phyloP scores from a whole-genome alignment of 2,888 invertebrate genomes.

The Phoronis australis region DNA sequence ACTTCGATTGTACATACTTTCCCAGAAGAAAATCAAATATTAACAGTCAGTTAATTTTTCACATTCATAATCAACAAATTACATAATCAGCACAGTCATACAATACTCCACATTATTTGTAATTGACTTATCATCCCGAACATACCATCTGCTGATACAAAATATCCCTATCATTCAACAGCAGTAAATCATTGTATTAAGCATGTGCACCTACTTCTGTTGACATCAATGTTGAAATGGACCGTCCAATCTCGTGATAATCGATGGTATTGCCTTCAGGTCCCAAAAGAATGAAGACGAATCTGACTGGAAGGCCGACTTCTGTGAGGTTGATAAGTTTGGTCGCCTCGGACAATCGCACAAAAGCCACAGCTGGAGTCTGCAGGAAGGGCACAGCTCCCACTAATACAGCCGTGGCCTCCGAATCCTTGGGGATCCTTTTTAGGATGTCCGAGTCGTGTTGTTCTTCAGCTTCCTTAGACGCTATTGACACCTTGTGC shows the following conservation, averaged over 20 bases:
- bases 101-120: too few relatives aligned
- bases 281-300: constrained; percentile 86
- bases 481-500: too few relatives aligned
- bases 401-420: constrained; percentile 85
- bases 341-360: constrained; percentile 53
- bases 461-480: constrained; percentile 15
- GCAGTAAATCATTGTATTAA: background rate
- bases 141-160: too few relatives aligned
- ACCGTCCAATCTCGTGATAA: constrained; percentile 93
- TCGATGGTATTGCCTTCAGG: constrained; percentile 76
- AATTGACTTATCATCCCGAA: too few relatives aligned
- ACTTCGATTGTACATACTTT: too few relatives aligned
- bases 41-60: too few relatives aligned
- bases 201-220: constrained; percentile 62
- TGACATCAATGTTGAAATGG: constrained; percentile 92
- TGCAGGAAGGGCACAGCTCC: constrained; percentile 85
- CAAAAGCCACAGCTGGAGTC: constrained; percentile 87
- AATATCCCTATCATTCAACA: too few relatives aligned
- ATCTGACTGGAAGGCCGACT: constrained; percentile 79
- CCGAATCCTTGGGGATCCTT: constrained; percentile 77
- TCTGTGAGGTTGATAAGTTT: constrained; percentile 49
- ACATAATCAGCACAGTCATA: too few relatives aligned
- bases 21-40: too few relatives aligned
- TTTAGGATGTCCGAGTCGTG: constrained; percentile 64
- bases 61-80: too few relatives aligned